phyloP scores from a whole-genome alignment of 1,140 invertebrate genomes.

The Zaprionus davidi region DNA sequence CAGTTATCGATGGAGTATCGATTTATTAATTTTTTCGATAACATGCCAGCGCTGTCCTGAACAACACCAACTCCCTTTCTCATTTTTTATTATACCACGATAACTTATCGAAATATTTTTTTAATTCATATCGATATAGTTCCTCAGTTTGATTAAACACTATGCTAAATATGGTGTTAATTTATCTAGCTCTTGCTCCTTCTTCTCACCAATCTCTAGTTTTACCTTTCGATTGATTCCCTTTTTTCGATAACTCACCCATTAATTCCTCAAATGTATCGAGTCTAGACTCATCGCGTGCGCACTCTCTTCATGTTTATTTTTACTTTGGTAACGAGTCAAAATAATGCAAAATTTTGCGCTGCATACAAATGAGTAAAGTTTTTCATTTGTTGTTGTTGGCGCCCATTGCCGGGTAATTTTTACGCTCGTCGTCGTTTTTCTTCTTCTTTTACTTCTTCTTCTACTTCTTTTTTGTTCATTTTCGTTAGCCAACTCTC shows the following conservation, averaged over 20 bases:
- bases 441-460: conserved; percentile 9
- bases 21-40: no score
- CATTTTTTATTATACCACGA: no score
- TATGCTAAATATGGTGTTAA: no score
- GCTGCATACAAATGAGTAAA: conserved; percentile 83
- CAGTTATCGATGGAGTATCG: no score
- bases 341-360: conserved; percentile 80
- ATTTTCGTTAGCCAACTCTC: background rate
- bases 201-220: no score
- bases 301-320: conserved; percentile 53
- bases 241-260: background rate
- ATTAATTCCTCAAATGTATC: conserved; percentile 10
- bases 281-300: conserved; percentile 26
- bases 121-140: background rate
- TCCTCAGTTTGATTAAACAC: no score
- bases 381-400: conserved; percentile 67
- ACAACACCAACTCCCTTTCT: no score
- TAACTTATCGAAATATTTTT: no score
- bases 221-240: background rate
- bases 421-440: conserved; percentile 56
- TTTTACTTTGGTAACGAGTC: conserved; percentile 73
- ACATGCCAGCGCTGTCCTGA: no score
- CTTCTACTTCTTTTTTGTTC: conserved; percentile 24
- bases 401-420: conserved; percentile 61
- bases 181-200: no score